Conservation (phyloP, 2,113 vertebrate species). For the Hassar affinis region DNA sequence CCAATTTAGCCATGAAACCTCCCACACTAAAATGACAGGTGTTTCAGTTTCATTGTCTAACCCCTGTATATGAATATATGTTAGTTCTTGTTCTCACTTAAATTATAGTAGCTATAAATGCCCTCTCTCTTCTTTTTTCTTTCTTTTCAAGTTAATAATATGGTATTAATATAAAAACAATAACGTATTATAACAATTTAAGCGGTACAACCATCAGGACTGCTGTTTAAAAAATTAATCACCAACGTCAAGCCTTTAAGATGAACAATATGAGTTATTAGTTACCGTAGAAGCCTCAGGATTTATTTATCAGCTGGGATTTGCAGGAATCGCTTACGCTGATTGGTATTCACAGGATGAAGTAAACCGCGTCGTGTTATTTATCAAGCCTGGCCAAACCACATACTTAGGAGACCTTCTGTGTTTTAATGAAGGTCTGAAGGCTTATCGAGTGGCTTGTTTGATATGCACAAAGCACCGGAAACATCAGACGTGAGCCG, state of each 20-base stretch:
- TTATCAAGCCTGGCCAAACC: slow-evolving; percentile 66
- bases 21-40: too few species aligned
- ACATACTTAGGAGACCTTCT: slow-evolving; percentile 51
- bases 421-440: slow-evolving; percentile 62
- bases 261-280: not conserved
- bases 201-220: not conserved
- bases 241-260: not conserved
- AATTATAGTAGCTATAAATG: too few species aligned
- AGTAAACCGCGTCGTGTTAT: slow-evolving; percentile 58
- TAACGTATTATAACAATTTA: not conserved
- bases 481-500: slow-evolving; percentile 21
- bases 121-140: too few species aligned
- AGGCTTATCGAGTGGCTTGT: slow-evolving; percentile 54
- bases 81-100: too few species aligned
- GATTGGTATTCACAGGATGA: slow-evolving; percentile 62
- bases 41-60: too few species aligned
- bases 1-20: too few species aligned
- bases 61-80: too few species aligned
- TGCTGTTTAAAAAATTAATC: not conserved
- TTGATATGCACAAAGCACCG: slow-evolving; percentile 61
- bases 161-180: not conserved
- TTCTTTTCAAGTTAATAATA: too few species aligned
- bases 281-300: not conserved
- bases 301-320: not conserved
- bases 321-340: not conserved